Conservation (phyloP, 1,140 invertebrate genomes). For the Cydia amplana region DNA sequence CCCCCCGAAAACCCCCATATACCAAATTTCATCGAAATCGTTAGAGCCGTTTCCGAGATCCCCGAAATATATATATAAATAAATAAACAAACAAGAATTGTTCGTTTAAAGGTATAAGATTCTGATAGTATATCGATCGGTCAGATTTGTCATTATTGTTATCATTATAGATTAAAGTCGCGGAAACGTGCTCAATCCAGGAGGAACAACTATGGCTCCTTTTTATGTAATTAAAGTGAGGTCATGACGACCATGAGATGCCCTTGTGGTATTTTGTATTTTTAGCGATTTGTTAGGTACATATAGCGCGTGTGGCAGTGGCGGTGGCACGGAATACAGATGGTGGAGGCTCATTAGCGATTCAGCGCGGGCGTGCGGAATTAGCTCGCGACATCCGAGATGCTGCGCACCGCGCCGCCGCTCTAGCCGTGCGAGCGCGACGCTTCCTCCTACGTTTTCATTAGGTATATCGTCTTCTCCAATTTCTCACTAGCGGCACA, state of each 20-base stretch:
- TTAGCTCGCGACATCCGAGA: constrained; percentile 71
- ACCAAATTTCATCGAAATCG: too few species aligned
- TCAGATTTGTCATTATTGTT: neutral
- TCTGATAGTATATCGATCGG: neutral
- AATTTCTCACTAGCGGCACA: neutral
- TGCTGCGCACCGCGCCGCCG: constrained; percentile 44
- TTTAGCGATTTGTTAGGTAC: constrained; percentile 71
- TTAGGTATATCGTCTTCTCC: neutral
- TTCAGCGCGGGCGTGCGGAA: constrained; percentile 69
- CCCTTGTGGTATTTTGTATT: constrained; percentile 71
- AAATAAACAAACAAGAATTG: too few species aligned
- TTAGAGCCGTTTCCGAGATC: too few species aligned
- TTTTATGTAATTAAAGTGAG: constrained; percentile 45
- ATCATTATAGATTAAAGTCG: neutral
- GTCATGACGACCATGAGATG: constrained; percentile 67
- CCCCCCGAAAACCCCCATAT: too few species aligned
- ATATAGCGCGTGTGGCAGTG: constrained; percentile 40
- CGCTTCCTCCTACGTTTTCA: constrained; percentile 20
- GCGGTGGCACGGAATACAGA: constrained; percentile 64
- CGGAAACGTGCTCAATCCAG: constrained; percentile 8
- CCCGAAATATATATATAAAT: too few species aligned
- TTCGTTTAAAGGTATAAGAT: too few species aligned
- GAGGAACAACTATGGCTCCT: constrained; percentile 12
- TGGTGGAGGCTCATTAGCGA: constrained; percentile 60
- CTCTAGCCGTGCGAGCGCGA: constrained; percentile 37